Percentiles rank a stretch among this genome's conserved stretches.
phyloP scores from a whole-genome alignment of 2,797 vertebrate genomes.

The Squalus acanthias region DNA sequence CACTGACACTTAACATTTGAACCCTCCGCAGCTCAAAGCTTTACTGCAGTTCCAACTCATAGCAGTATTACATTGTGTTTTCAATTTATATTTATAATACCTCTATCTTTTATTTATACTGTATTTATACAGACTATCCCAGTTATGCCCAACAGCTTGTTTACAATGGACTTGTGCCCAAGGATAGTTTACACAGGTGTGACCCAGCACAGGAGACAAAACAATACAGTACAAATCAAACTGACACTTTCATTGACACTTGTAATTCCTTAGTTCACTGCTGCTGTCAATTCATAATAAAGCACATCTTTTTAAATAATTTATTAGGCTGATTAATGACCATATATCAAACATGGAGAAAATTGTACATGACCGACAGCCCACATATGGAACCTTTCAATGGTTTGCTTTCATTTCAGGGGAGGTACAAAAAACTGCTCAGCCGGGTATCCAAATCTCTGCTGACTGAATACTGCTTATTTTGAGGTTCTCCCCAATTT shows the following conservation, averaged over 20 bases:
- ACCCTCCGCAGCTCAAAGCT: neutral
- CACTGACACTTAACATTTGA: neutral
- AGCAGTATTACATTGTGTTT: neutral
- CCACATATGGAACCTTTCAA: neutral
- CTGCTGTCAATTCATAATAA: neutral
- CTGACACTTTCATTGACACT: slow-evolving; percentile 9
- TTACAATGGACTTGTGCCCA: neutral
- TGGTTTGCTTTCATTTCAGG: neutral
- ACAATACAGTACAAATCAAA: neutral
- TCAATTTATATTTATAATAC: neutral
- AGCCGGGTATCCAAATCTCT: neutral
- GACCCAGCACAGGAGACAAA: neutral
- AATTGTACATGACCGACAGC: neutral
- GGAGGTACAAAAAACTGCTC: neutral
- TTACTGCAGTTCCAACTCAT: neutral
- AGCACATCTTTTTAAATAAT: neutral
- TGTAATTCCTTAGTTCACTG: neutral
- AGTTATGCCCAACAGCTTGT: neutral
- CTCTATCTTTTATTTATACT: neutral
- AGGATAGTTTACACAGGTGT: neutral
- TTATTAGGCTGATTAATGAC: neutral
- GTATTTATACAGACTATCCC: neutral
- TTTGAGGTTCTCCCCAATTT: neutral
- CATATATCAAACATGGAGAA: neutral
- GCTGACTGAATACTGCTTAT: neutral